phyloP scores from a whole-genome alignment of 92 coral and sea anemone species.

The Chrysogorgia sp. region DNA sequence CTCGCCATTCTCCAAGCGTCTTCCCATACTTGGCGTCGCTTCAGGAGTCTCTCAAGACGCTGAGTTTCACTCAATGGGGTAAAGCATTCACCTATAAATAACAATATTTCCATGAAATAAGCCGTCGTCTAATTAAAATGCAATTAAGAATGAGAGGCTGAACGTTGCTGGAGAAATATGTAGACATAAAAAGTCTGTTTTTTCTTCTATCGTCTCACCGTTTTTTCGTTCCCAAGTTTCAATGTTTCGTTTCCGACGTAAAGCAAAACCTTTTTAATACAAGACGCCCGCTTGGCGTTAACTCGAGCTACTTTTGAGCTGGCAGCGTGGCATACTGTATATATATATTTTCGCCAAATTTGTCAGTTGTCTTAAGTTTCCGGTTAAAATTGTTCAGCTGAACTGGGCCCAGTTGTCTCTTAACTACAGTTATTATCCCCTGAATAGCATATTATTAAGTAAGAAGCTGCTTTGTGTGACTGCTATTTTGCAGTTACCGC shows the following conservation, averaged over 20 bases:
- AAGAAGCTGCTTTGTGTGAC: no score
- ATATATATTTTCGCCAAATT: no score
- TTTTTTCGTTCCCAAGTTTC: neutral
- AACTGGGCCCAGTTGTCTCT: no score
- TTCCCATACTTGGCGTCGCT: constrained; percentile 30
- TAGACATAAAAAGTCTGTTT: neutral
- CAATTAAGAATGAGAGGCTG: neutral
- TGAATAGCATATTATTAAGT: no score
- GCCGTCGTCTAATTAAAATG: neutral
- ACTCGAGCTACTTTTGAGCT: no score
- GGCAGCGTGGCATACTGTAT: no score
- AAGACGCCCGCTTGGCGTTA: no score
- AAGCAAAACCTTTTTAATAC: neutral
- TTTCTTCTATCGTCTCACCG: neutral
- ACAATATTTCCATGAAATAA: neutral
- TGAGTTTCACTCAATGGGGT: constrained; percentile 1
- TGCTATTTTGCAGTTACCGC: no score
- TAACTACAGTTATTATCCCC: no score
- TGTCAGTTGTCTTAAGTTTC: no score
- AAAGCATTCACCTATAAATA: constrained; percentile 4
- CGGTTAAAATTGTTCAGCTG: no score
- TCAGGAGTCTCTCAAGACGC: constrained; percentile 34
- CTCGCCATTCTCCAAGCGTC: constrained; percentile 20
- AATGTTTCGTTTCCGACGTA: neutral
- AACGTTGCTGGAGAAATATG: neutral